A percentile compares a stretch with the other conserved stretches of the same genome.
Conservation (phyloP, 2,888 invertebrate genomes). For the Nomada flava region DNA sequence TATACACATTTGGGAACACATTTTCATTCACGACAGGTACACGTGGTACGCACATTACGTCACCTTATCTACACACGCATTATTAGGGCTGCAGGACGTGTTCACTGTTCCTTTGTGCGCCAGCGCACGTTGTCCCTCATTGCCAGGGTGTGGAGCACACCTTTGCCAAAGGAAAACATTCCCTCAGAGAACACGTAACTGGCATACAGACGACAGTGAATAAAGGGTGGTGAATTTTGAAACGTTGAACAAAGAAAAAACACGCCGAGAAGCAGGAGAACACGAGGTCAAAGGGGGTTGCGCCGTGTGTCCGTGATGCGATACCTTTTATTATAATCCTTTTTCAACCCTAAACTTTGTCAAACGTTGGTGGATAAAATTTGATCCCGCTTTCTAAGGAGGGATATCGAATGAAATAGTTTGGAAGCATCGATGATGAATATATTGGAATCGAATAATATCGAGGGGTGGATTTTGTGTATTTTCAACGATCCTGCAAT, state of each 20-base stretch:
- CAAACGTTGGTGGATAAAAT: neutral
- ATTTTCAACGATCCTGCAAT: no score
- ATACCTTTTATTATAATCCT: constrained; percentile 49
- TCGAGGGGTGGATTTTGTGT: no score
- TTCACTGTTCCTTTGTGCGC: constrained; percentile 17
- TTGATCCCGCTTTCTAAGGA: no score
- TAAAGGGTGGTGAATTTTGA: constrained; percentile 71
- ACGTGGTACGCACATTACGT: constrained; percentile 80
- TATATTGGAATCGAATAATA: no score
- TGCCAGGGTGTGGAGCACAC: neutral
- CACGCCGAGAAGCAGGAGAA: constrained; percentile 81
- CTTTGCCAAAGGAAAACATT: neutral
- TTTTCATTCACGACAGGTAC: constrained; percentile 44
- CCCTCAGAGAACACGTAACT: neutral
- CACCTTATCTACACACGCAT: constrained; percentile 79
- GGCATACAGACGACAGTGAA: constrained; percentile 29
- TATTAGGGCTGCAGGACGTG: constrained; percentile 81
- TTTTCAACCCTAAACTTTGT: constrained; percentile 8
- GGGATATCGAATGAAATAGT: neutral
- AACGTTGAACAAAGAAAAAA: constrained; percentile 83
- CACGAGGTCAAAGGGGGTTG: constrained; percentile 73
- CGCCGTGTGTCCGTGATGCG: constrained; percentile 78
- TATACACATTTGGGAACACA: neutral
- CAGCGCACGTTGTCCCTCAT: neutral
- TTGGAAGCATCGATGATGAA: no score